Percentiles rank a stretch among this genome's conserved stretches.
phyloP scores from a whole-genome alignment of 2,797 vertebrate genomes.

The Coranthus polyacanthus region DNA sequence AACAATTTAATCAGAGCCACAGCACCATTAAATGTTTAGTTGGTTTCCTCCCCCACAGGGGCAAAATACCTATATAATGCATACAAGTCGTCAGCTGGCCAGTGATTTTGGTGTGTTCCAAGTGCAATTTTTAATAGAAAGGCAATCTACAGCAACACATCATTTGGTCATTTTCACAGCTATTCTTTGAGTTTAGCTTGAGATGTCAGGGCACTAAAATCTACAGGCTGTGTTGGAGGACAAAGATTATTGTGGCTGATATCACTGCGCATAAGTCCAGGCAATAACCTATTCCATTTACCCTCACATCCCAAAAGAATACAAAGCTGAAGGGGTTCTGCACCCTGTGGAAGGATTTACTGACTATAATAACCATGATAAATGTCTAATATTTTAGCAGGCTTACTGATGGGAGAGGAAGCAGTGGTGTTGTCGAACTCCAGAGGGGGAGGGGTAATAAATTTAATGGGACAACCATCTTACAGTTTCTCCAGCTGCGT shows the following conservation, averaged over 20 bases:
- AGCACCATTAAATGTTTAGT: conserved; percentile 6
- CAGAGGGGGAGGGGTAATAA: conserved; percentile 64
- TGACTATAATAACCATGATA: conserved; percentile 77
- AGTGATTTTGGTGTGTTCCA: conserved; percentile 2
- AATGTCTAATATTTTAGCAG: conserved; percentile 75
- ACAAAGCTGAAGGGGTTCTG: conserved; percentile 64
- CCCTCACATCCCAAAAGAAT: conserved; percentile 67
- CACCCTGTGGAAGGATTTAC: conserved; percentile 69
- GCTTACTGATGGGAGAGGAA: conserved; percentile 55
- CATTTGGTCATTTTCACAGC: neutral
- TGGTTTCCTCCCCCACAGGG: neutral
- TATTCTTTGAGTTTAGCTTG: conserved; percentile 10
- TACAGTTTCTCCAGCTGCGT: conserved; percentile 56
- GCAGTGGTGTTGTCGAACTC: conserved; percentile 41
- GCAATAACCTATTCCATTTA: conserved; percentile 78
- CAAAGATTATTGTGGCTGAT: conserved; percentile 75
- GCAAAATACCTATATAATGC: neutral
- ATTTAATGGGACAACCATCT: conserved; percentile 71
- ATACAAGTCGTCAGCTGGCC: neutral
- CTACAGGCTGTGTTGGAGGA: conserved; percentile 54
- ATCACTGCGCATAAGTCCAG: conserved; percentile 51
- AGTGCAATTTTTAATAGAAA: neutral
- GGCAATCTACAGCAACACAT: neutral
- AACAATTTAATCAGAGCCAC: conserved; percentile 1
- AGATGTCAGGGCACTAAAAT: conserved; percentile 40